Conservation (phyloP, 2,888 invertebrate species). For the Cinara cedri region DNA sequence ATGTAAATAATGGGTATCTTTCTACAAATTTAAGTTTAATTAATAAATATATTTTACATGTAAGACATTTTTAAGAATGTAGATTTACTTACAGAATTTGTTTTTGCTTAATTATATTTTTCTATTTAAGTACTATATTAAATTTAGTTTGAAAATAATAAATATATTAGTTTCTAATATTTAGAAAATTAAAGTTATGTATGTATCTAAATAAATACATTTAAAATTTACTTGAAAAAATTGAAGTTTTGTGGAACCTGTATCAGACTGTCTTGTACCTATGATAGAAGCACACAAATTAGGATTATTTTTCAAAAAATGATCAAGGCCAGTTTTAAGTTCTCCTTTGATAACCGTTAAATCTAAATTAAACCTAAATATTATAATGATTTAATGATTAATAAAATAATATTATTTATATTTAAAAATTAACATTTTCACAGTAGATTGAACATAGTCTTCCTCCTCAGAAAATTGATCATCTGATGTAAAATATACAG, state of each 20-base stretch:
- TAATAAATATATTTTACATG: too few relatives aligned
- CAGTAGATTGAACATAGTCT: constrained; percentile 77
- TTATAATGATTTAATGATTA: not conserved
- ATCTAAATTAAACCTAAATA: constrained; percentile 53
- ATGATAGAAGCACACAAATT: constrained; percentile 39
- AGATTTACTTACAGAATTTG: too few relatives aligned
- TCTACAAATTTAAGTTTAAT: too few relatives aligned
- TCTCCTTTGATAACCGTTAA: constrained; percentile 43
- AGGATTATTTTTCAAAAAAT: constrained; percentile 40
- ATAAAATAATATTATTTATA: constrained; percentile 60
- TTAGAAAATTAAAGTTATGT: not conserved
- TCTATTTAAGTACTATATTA: not conserved
- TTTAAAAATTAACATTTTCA: constrained; percentile 64
- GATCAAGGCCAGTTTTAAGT: constrained; percentile 43
- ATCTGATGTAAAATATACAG: constrained; percentile 80
- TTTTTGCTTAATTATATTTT: too few relatives aligned
- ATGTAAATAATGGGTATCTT: too few relatives aligned
- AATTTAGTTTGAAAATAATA: not conserved
- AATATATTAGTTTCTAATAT: not conserved
- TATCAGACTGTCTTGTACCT: constrained; percentile 53
- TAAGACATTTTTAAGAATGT: too few relatives aligned
- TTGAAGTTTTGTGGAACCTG: constrained; percentile 30
- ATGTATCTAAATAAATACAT: not conserved
- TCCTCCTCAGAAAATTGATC: constrained; percentile 88
- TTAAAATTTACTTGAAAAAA: constrained; percentile 52